These are phyloP conservation scores for Ochotona curzoniae DNA, from an alignment of 2,113 vertebrate species.

Conservation along the genomic window DNA sequence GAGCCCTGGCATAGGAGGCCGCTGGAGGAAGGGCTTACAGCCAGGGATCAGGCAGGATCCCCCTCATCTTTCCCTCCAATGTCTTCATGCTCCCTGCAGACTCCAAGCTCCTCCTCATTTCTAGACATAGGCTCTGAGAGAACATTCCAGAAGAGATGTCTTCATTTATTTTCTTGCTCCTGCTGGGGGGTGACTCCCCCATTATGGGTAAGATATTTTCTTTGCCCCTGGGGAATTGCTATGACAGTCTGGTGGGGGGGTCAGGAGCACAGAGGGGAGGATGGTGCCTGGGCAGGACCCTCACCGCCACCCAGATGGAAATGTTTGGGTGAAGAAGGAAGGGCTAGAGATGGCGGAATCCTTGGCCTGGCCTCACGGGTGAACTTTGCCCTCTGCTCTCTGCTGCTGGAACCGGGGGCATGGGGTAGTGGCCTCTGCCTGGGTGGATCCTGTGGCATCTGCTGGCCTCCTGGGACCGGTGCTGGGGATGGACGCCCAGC, in stretches of 20 bases:
- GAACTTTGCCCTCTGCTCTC: slow-evolving; percentile 9
- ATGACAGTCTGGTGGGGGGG: background rate
- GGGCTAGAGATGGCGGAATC: background rate
- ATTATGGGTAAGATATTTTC: background rate
- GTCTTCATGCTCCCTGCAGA: fast-evolving
- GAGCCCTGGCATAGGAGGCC: background rate
- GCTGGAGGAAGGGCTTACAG: background rate
- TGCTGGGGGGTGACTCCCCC: background rate
- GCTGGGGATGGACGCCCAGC: slow-evolving; percentile 52
- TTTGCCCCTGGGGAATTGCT: background rate
- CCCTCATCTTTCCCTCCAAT: background rate
- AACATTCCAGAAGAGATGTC: background rate
- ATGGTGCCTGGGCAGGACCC: background rate
- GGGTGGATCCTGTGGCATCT: slow-evolving; percentile 52
- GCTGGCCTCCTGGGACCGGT: slow-evolving; percentile 66
- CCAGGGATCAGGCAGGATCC: background rate
- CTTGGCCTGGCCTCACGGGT: background rate
- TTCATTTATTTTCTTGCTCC: background rate
- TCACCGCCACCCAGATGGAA: background rate
- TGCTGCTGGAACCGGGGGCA: background rate
- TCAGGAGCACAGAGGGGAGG: background rate
- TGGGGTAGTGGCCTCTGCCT: slow-evolving; percentile 8
- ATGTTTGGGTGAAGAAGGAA: background rate
- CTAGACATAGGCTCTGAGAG: background rate
- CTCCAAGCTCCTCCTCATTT: background rate